Percentiles rank a stretch among this genome's conserved stretches.
These are phyloP conservation scores for Ciconia boyciana DNA, from an alignment of 2,113 vertebrate species.

Conservation along the genomic window DNA sequence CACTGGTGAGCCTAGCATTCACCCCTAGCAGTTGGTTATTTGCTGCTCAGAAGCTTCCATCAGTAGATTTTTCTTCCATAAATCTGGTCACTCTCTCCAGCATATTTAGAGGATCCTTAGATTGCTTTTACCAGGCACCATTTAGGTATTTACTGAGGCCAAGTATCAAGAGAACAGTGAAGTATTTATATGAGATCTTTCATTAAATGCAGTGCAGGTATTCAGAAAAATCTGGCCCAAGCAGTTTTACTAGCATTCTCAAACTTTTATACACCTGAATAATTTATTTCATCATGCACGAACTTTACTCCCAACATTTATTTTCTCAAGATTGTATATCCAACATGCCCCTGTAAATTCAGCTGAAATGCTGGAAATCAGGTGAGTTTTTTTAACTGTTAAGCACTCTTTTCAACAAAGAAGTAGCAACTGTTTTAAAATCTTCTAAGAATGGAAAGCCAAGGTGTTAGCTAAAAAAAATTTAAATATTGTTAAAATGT, in stretches of 20 bases:
- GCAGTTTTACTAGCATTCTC: background rate
- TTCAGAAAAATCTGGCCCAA: background rate
- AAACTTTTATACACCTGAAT: background rate
- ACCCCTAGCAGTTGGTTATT: background rate
- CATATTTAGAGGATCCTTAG: background rate
- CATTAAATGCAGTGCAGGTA: background rate
- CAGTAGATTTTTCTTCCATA: background rate
- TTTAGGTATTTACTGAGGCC: background rate
- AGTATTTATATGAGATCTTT: background rate
- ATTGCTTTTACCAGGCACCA: background rate
- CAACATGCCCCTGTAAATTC: background rate
- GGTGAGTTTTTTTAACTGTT: background rate
- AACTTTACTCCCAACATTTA: background rate
- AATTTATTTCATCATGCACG: background rate
- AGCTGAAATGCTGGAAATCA: background rate
- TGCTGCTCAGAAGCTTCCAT: background rate
- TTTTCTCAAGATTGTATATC: background rate
- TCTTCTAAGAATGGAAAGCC: background rate
- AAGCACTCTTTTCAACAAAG: background rate
- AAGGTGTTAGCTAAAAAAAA: background rate
- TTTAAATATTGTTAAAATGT: background rate
- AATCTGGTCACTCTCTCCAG: background rate
- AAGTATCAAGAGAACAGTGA: background rate
- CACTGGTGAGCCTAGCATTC: background rate
- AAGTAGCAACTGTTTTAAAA: background rate